Percentiles rank a stretch among this genome's conserved stretches.
These are phyloP conservation scores for Scaptomyza tumidula DNA, from an alignment of 2,888 invertebrate species.

Conservation along the genomic window DNA sequence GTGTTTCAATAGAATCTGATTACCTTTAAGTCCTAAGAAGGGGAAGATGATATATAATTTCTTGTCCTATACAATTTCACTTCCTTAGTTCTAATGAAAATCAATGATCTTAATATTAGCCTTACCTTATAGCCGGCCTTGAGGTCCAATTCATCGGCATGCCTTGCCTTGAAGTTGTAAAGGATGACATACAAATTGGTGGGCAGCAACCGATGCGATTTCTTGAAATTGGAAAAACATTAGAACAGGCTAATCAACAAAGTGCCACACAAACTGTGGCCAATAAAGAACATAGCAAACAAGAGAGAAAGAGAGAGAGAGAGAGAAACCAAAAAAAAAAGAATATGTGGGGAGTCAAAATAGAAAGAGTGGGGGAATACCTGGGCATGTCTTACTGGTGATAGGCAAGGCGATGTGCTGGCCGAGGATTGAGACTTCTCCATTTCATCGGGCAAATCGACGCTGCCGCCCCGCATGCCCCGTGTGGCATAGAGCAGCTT, in stretches of 20 bases:
- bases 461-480: conserved; percentile 95
- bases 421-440: conserved; percentile 96
- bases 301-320: conserved; percentile 5
- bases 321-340: conserved; percentile 45
- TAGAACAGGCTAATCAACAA: conserved; percentile 32
- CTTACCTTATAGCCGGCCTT: conserved; percentile 92
- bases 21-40: neutral
- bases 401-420: conserved; percentile 96
- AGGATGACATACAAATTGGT: conserved; percentile 97
- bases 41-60: neutral
- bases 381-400: conserved; percentile 89
- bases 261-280: conserved; percentile 11
- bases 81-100: neutral
- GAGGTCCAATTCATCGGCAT: conserved; percentile 96
- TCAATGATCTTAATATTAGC: neutral
- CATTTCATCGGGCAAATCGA: conserved; percentile 96
- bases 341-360: conserved; percentile 24
- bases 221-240: conserved; percentile 85
- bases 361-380: conserved; percentile 70
- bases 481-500: conserved; percentile 90
- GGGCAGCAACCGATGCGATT: conserved; percentile 93
- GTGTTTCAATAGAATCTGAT: too few relatives aligned
- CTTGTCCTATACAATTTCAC: neutral
- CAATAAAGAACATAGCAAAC: neutral
- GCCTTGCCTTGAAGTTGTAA: conserved; percentile 97